Percentiles rank a stretch among this genome's conserved stretches.
Evolutionary conservation across 2,113 vertebrate genomes (phyloP).

Genomic region (Ivindomyrus marchei): DNA sequence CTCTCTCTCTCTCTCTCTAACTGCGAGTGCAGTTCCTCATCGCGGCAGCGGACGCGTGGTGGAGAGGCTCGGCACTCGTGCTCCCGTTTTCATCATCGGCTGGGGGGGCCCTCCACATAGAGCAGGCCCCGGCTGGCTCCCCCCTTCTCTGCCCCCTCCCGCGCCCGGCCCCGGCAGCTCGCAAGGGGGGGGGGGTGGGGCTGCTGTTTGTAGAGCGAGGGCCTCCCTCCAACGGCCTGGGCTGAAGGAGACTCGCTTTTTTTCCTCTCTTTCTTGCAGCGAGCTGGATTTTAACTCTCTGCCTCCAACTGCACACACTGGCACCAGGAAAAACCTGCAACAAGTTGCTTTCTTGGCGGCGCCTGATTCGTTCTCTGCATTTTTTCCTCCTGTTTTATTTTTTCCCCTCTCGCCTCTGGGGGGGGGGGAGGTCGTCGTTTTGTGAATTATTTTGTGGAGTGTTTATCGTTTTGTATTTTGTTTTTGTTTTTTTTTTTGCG

Average conservation of each 20-base stretch:
- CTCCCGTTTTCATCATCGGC: constrained; percentile 76
- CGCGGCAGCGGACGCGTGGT: constrained; percentile 45
- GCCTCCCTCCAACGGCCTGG: constrained; percentile 74
- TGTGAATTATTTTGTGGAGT: constrained; percentile 7
- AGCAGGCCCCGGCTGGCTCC: constrained; percentile 38
- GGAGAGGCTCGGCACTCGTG: constrained; percentile 53
- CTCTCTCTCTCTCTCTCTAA: constrained; percentile 42
- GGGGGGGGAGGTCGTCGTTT: neutral
- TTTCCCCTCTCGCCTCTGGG: neutral
- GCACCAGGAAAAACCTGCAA: constrained; percentile 48
- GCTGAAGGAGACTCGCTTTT: constrained; percentile 63
- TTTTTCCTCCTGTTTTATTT: neutral
- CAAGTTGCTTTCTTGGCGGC: constrained; percentile 39
- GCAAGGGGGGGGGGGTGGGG: constrained; percentile 53
- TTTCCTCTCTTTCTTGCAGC: constrained; percentile 63
- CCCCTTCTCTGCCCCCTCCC: constrained; percentile 44
- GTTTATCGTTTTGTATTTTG: neutral
- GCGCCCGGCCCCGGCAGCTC: constrained; percentile 66
- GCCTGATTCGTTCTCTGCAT: neutral
- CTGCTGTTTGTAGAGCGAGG: constrained; percentile 72
- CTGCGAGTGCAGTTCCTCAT: constrained; percentile 24
- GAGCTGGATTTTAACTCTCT: constrained; percentile 69
- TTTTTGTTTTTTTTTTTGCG: neutral
- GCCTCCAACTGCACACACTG: constrained; percentile 49
- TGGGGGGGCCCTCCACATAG: constrained; percentile 58